These are phyloP conservation scores for Eristalis tenax DNA, from an alignment of 2,888 invertebrate genomes.

Conservation along the genomic window DNA sequence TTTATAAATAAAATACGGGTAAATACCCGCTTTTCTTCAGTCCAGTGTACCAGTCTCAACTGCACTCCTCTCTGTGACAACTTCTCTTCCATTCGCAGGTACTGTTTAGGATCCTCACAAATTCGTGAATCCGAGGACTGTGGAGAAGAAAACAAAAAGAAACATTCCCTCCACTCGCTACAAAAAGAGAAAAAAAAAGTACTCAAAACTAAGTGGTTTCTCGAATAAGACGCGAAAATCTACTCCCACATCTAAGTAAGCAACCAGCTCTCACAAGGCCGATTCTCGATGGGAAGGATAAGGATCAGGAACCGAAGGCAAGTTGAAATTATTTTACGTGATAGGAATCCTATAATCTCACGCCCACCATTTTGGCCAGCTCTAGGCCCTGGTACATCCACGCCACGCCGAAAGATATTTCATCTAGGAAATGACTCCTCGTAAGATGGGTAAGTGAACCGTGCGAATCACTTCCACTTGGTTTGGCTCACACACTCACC, in stretches of 20 bases:
- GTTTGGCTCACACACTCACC: not conserved
- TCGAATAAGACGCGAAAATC: conserved; percentile 36
- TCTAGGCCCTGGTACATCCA: not conserved
- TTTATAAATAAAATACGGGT: not conserved
- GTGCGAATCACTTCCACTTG: conserved; percentile 28
- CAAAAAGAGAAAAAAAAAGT: not conserved
- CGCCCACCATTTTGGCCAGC: conserved; percentile 10
- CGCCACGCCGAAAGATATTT: not conserved
- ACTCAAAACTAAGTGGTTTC: conserved; percentile 26
- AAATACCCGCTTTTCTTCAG: not conserved
- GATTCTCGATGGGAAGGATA: conserved; percentile 6
- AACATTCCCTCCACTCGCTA: not conserved
- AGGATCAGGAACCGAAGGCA: conserved; percentile 27
- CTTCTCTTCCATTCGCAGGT: not conserved
- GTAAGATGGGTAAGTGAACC: conserved; percentile 24
- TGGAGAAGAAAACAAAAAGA: not conserved
- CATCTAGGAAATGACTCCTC: not conserved
- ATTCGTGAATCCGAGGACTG: conserved; percentile 26
- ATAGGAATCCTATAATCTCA: conserved; percentile 36
- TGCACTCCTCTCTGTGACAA: not conserved
- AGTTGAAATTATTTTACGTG: conserved; percentile 58
- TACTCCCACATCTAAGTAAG: not conserved
- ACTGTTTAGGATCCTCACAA: not conserved
- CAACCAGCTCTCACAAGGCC: conserved; percentile 14
- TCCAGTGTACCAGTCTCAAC: not conserved